These are phyloP conservation scores for Lontra canadensis DNA, from an alignment of 2,113 vertebrate genomes.

Conservation along the genomic window DNA sequence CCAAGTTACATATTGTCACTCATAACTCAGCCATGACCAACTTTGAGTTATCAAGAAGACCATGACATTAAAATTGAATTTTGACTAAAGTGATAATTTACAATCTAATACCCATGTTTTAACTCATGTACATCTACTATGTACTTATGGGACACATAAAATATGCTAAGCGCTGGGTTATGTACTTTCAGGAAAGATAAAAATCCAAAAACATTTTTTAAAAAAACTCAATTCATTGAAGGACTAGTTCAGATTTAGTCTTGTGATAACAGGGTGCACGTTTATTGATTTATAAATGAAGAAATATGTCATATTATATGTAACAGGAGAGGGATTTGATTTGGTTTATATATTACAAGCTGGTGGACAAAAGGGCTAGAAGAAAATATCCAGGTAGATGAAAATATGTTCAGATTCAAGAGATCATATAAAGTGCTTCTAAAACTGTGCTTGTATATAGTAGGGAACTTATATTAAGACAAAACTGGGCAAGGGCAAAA, in stretches of 20 bases:
- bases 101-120: not conserved
- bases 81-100: not conserved
- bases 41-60: not conserved
- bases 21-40: not conserved
- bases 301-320: not conserved
- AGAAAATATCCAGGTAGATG: not conserved
- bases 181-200: not conserved
- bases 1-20: not conserved
- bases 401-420: not conserved
- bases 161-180: not conserved
- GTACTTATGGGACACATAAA: not conserved
- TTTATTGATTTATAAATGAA: not conserved
- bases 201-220: not conserved
- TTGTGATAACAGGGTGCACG: not conserved
- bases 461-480: not conserved
- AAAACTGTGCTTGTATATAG: not conserved
- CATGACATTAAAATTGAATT: not conserved
- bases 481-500: not conserved
- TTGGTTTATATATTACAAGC: not conserved
- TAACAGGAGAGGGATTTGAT: not conserved
- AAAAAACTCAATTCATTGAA: not conserved
- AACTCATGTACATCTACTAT: not conserved
- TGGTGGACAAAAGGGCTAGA: not conserved
- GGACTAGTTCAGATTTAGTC: not conserved
- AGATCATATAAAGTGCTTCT: not conserved